Evolutionary conservation across 2,797 vertebrate genomes (phyloP).

Genomic region (Darevskia nairensis): DNA sequence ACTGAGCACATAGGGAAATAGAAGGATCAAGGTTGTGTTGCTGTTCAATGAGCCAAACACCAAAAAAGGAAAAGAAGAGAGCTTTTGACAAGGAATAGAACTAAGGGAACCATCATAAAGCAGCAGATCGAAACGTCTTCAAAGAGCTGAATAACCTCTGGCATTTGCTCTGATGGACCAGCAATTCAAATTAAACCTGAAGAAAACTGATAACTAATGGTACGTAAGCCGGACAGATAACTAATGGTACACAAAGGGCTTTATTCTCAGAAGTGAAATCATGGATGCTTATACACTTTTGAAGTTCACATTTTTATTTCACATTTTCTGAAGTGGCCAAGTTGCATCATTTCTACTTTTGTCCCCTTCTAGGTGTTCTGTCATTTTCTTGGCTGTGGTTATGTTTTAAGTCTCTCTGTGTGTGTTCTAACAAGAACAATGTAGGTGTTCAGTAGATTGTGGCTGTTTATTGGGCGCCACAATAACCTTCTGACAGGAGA

Average conservation of each 20-base stretch:
- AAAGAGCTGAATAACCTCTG: slow-evolving; percentile 76
- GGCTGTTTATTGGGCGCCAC: background rate
- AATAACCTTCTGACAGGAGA: background rate
- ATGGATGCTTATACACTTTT: slow-evolving; percentile 4
- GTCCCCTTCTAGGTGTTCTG: background rate
- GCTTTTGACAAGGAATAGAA: slow-evolving; percentile 52
- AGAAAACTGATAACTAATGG: slow-evolving; percentile 63
- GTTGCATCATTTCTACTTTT: background rate
- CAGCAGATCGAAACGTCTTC: slow-evolving; percentile 73
- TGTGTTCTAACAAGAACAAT: background rate
- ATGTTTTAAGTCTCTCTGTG: background rate
- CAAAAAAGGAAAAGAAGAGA: slow-evolving; percentile 77
- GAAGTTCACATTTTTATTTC: slow-evolving; percentile 29
- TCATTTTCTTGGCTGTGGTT: background rate
- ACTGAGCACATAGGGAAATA: slow-evolving; percentile 76
- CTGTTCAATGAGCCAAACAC: slow-evolving; percentile 80
- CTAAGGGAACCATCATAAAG: slow-evolving; percentile 68
- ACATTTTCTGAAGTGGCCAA: slow-evolving; percentile 9
- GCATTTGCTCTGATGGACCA: slow-evolving; percentile 61
- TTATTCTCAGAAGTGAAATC: slow-evolving; percentile 70
- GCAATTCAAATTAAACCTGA: slow-evolving; percentile 69
- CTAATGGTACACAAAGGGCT: slow-evolving; percentile 73
- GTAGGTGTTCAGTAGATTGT: background rate
- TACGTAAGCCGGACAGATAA: slow-evolving; percentile 66
- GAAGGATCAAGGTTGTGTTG: slow-evolving; percentile 76